Percentiles rank a stretch among this genome's conserved stretches.
These are phyloP conservation scores for Euura lappo DNA, from an alignment of 1,140 invertebrate species.

Conservation along the genomic window DNA sequence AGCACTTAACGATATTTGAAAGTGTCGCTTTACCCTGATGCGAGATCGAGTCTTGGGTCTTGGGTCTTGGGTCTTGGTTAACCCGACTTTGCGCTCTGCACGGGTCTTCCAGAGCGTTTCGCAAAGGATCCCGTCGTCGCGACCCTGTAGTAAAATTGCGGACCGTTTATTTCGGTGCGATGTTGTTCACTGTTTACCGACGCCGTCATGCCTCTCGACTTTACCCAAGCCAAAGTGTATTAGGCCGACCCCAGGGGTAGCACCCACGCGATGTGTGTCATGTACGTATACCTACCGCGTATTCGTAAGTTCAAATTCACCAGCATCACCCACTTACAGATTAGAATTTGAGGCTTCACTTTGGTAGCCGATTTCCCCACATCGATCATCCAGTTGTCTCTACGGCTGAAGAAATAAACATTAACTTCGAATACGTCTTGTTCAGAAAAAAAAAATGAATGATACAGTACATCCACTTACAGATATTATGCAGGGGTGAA, in stretches of 20 bases:
- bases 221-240: constrained; percentile 38
- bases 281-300: too few species aligned
- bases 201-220: background rate
- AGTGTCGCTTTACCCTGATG: background rate
- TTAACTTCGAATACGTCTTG: too few species aligned
- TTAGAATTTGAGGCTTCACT: background rate
- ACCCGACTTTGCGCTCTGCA: background rate
- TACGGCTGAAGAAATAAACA: too few species aligned
- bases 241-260: constrained; percentile 37
- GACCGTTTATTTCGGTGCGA: constrained; percentile 12
- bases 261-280: background rate
- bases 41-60: background rate
- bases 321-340: background rate
- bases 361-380: background rate
- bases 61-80: background rate
- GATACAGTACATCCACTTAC: too few species aligned
- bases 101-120: too few species aligned
- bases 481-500: too few species aligned
- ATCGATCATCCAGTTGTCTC: background rate
- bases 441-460: too few species aligned
- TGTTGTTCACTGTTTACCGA: constrained; percentile 7
- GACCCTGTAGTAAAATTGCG: constrained; percentile 11
- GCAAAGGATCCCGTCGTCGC: background rate
- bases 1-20: constrained; percentile 18
- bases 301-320: background rate